Evolutionary conservation across 2,113 vertebrate species (phyloP), one percentile per base, ranked within the genome.

Genomic region (Maccullochella peelii): DNA sequence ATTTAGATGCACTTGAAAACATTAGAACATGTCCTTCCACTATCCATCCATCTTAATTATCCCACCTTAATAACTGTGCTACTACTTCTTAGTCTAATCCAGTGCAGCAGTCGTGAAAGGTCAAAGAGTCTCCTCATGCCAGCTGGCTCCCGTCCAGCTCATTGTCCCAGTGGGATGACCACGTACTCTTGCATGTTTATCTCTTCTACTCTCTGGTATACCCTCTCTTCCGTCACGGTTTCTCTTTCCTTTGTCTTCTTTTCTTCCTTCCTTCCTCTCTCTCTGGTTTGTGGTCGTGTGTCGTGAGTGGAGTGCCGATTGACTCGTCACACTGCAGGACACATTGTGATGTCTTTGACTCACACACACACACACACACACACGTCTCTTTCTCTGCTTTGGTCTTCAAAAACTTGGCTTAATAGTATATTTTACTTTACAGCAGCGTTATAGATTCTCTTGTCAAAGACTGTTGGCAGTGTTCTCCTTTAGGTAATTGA

Each of bases 101-200:
- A 72, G 73, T 62, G 54, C 62, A 7, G 73, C 0, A 8, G 72
- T 49, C 25, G 54, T 69, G 50, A 77, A 69, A 85, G 86, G 81
- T 85, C 81, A 76, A 21, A 68, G 71, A 27, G 73, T 75, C 36
- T 27, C 52, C 0, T 52, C 18, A 0, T 42, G 88, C 79, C 79
- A 73, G 70, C 74, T 90, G 86, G 77, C 67, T 77, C 16, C 57
- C 15, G 63, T 90, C 77, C 83, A 82, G 75, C 52, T 36, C 44
- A 10, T 27, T 20, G 15, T 76, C 74, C 50, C 74, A 54, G 0
- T 40, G 62, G 4, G 50, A 58, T 36, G 58, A 44, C 25, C 18
- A 5, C 2, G 3, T 30, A 21, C 82, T 72, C 79, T 18, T 25
- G 66, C n/a, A 8, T 21, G 50, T 52, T 23, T 49, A 40, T 27